Evolutionary conservation across 2,797 vertebrate species (phyloP).

Genomic region (Trachurus trachurus): DNA sequence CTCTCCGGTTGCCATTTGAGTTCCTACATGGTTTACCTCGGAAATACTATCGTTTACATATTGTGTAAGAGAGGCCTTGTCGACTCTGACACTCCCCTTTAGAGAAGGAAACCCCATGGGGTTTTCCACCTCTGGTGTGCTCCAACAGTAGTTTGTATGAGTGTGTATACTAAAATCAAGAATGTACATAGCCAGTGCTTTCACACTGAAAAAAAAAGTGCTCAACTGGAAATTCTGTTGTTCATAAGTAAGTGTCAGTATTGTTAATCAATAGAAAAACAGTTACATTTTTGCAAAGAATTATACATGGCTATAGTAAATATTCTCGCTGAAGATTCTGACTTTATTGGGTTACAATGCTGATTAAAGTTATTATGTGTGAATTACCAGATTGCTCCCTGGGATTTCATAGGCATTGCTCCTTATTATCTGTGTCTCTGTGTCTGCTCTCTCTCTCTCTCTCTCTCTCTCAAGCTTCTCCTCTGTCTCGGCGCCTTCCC

Average conservation of each 20-base stretch:
- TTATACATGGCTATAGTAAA: slow-evolving; percentile 88
- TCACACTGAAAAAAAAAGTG: slow-evolving; percentile 85
- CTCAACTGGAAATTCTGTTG: slow-evolving; percentile 85
- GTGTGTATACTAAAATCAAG: slow-evolving; percentile 85
- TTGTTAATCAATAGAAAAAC: slow-evolving; percentile 88
- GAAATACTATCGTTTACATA: slow-evolving; percentile 86
- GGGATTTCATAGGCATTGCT: slow-evolving; percentile 86
- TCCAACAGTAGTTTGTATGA: slow-evolving; percentile 85
- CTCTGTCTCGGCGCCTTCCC: slow-evolving; percentile 22
- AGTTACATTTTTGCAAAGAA: slow-evolving; percentile 87
- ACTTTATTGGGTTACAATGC: slow-evolving; percentile 86
- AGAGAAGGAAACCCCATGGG: slow-evolving; percentile 73
- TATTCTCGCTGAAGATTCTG: slow-evolving; percentile 86
- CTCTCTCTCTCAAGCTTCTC: background rate
- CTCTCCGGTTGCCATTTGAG: slow-evolving; percentile 79
- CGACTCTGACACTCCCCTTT: slow-evolving; percentile 81
- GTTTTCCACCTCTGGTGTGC: slow-evolving; percentile 78
- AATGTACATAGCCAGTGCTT: slow-evolving; percentile 89
- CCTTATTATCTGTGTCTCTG: slow-evolving; percentile 81
- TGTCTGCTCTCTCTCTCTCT: background rate
- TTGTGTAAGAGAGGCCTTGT: slow-evolving; percentile 87
- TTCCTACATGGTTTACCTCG: slow-evolving; percentile 83
- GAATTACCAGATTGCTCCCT: slow-evolving; percentile 90
- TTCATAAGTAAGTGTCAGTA: slow-evolving; percentile 87
- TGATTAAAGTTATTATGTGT: slow-evolving; percentile 91